Evolutionary conservation across 1,140 invertebrate species (phyloP).

Genomic region (Drosophila ananassae): DNA sequence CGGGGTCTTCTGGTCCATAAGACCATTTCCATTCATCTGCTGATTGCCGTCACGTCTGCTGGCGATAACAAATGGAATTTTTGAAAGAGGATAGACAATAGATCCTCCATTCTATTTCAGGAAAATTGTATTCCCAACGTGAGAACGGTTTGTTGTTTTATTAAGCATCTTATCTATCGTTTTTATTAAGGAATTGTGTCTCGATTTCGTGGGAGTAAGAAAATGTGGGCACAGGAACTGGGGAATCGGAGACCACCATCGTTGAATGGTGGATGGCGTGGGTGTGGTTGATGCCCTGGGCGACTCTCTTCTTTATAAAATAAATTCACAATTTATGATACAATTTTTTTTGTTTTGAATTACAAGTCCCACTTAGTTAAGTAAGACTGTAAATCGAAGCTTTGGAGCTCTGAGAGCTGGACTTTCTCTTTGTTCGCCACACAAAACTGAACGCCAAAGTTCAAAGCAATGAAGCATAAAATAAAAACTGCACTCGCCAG

Average conservation of each 20-base stretch:
- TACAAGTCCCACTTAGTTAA: not conserved
- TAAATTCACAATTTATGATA: no score
- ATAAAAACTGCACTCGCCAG: conserved; percentile 23
- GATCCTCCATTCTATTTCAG: conserved; percentile 28
- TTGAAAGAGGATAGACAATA: conserved; percentile 52
- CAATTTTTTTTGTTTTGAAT: not conserved
- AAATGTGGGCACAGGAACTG: conserved; percentile 21
- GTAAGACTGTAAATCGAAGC: conserved; percentile 5
- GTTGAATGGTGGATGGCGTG: conserved; percentile 6
- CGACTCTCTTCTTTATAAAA: no score
- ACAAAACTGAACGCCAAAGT: conserved; percentile 71
- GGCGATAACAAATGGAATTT: conserved; percentile 57
- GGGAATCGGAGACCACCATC: conserved; percentile 20
- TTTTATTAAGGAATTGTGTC: conserved; percentile 67
- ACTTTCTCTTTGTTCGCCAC: conserved; percentile 77
- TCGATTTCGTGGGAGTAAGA: conserved; percentile 36
- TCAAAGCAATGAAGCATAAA: conserved; percentile 80
- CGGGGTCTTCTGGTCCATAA: conserved; percentile 28
- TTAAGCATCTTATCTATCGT: conserved; percentile 67
- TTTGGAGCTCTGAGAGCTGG: conserved; percentile 19
- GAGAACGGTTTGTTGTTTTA: conserved; percentile 72
- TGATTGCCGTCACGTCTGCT: conserved; percentile 67
- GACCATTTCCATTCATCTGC: conserved; percentile 68
- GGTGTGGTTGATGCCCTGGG: conserved; percentile 6
- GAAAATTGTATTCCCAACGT: conserved; percentile 47